A percentile compares a stretch with the other conserved stretches of the same genome.
These are phyloP conservation scores for Agapornis roseicollis DNA, from an alignment of 2,113 vertebrate species.

Conservation along the genomic window DNA sequence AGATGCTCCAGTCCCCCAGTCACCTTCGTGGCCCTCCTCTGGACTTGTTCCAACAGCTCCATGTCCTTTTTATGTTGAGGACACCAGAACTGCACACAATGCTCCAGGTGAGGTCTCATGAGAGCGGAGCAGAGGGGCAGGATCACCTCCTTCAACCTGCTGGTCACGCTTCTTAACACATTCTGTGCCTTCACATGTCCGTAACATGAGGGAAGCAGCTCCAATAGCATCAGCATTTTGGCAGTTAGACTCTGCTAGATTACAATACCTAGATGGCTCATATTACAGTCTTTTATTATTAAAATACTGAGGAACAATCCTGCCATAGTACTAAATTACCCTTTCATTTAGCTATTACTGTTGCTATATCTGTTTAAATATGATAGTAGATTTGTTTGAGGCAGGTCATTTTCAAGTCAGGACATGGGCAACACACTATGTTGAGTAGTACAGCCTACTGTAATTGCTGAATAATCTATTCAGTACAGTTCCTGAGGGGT, in stretches of 20 bases:
- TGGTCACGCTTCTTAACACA: not conserved
- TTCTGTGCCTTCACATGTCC: not conserved
- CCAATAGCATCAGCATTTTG: not conserved
- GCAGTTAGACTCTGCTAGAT: not conserved
- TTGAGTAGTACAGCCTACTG: not conserved
- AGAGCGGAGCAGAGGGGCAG: too few relatives aligned
- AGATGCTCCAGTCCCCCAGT: too few relatives aligned
- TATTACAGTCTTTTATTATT: slow-evolving; percentile 23
- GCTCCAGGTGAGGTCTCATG: too few relatives aligned
- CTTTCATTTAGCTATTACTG: not conserved
- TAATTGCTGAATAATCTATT: not conserved
- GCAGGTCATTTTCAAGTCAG: not conserved
- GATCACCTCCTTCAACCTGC: too few relatives aligned
- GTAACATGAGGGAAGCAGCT: not conserved
- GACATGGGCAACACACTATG: not conserved
- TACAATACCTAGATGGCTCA: not conserved
- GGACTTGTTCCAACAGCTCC: too few relatives aligned
- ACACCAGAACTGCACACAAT: too few relatives aligned
- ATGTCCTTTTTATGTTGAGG: too few relatives aligned
- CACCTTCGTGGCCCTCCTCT: too few relatives aligned
- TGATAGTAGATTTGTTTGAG: not conserved
- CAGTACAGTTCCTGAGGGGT: not conserved
- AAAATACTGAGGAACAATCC: not conserved
- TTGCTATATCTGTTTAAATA: not conserved
- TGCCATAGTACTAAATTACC: not conserved